A percentile compares a stretch with the other conserved stretches of the same genome.
Conservation (phyloP, 2,113 vertebrate species). For the Empidonax alnorum region DNA sequence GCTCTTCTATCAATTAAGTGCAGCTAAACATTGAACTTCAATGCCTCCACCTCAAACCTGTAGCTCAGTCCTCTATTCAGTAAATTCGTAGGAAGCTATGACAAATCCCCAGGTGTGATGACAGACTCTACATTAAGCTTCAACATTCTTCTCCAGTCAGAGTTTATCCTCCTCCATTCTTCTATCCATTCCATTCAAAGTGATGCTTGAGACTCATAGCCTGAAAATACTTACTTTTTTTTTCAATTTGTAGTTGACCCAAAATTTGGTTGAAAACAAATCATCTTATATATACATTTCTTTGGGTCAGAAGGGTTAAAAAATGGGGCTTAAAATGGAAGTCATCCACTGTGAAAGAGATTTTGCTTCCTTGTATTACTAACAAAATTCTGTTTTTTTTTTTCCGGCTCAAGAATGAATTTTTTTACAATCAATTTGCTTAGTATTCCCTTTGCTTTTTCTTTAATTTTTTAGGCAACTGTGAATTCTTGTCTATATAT, state of each 20-base stretch:
- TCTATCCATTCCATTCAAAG: neutral
- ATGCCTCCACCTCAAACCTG: neutral
- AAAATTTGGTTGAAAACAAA: neutral
- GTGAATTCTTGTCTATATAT: neutral
- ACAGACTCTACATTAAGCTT: neutral
- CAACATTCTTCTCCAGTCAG: neutral
- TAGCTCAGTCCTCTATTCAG: neutral
- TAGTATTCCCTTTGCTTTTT: neutral
- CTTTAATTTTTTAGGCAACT: neutral
- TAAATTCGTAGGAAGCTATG: neutral
- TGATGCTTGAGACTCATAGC: neutral
- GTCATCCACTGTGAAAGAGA: neutral
- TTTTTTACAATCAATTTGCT: neutral
- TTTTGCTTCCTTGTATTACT: neutral
- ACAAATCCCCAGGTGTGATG: neutral
- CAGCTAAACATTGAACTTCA: neutral
- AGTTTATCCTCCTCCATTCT: slow-evolving; percentile 44
- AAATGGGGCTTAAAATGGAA: neutral
- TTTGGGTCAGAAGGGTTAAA: neutral
- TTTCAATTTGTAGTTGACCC: slow-evolving; percentile 2
- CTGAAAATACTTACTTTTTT: slow-evolving; percentile 22
- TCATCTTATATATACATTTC: neutral
- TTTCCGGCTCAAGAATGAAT: neutral
- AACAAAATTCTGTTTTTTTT: neutral
- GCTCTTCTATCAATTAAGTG: neutral